Base-by-base conservation (phyloP, 2,888 invertebrate species). In the Thymelicus sylvestris region DNA sequence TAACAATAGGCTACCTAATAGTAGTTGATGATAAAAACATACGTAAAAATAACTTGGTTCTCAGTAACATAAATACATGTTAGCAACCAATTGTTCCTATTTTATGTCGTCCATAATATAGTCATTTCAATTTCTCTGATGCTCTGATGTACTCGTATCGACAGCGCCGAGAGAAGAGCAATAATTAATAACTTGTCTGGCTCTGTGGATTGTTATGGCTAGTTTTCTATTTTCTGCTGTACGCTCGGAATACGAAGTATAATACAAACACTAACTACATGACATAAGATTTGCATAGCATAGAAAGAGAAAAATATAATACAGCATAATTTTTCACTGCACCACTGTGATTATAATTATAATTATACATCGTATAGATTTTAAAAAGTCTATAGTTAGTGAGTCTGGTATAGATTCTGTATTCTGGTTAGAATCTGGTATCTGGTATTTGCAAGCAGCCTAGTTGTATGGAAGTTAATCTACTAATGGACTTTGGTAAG, bases 41-140 rank as follows among this genome's bases (percentile, higher is more conserved):
- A 31, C 5, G 31, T 5, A 31, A 31, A 31, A 31, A 31, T 3
- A 31, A 5, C 31, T 44, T 7, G 0, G 12, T 8, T 44, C 8
- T 44, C 12, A 44, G 12, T 44, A 10, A 12, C 10, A 44, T 12
- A 44, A 44, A 2, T 12, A 44, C 2, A 8, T 44, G 44, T 44
- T 8, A 10, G 4, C 44, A 44, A 10, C 44, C 4, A 44, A 44
- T 44, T 44, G 12, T 44, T 44, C 8, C 44, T 44, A 44, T 44
- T 31, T 31, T 31, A 31, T 31, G 31, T 31, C 5, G 19, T 31
- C 60, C 24, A 66, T 24, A 50, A 57, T 50, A 61, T 31, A 62
- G 55, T 62, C 59, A 47, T 47, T 69, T 59, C 69, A 59, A 69
- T 64, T 68, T 64, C 64, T 47, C 10, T 13, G 39, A 69, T 64